Percentiles rank a stretch among this genome's conserved stretches.
Evolutionary conservation across 2,888 invertebrate genomes (phyloP).

Genomic region (Hedychridium roseum): DNA sequence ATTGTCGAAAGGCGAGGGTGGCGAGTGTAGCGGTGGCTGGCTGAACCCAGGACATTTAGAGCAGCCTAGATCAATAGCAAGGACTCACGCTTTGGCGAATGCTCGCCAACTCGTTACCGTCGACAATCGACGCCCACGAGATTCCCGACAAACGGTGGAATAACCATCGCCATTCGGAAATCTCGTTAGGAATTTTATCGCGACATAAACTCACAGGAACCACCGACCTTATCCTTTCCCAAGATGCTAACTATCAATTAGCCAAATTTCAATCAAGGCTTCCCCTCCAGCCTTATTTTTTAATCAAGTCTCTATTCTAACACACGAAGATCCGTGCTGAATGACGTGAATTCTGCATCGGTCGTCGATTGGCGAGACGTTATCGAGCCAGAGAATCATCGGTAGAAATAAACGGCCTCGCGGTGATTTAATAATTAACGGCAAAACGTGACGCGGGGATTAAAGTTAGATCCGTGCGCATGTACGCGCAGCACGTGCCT

Average conservation of each 20-base stretch:
- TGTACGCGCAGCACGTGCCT: background rate
- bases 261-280: too few relatives aligned
- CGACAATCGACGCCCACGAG: conserved; percentile 3
- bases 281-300: too few relatives aligned
- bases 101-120: conserved; percentile 7
- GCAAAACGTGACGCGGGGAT: background rate
- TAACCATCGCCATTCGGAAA: too few relatives aligned
- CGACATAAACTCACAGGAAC: too few relatives aligned
- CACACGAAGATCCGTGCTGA: too few relatives aligned
- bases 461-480: conserved; percentile 1
- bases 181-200: too few relatives aligned
- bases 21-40: conserved; percentile 34
- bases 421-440: conserved; percentile 15
- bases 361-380: too few relatives aligned
- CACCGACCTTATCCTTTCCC: too few relatives aligned
- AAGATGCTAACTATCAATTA: too few relatives aligned
- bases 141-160: too few relatives aligned
- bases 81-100: conserved; percentile 34
- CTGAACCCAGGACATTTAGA: conserved; percentile 47
- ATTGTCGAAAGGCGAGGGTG: conserved; percentile 10
- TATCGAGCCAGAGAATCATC: conserved; percentile 6
- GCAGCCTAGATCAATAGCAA: conserved; percentile 43
- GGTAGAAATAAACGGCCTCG: conserved; percentile 1
- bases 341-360: too few relatives aligned
- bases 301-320: too few relatives aligned